Evolutionary conservation across 2,113 vertebrate species (phyloP), one percentile per base, ranked within the genome.

Genomic region (Urocitellus parryii): DNA sequence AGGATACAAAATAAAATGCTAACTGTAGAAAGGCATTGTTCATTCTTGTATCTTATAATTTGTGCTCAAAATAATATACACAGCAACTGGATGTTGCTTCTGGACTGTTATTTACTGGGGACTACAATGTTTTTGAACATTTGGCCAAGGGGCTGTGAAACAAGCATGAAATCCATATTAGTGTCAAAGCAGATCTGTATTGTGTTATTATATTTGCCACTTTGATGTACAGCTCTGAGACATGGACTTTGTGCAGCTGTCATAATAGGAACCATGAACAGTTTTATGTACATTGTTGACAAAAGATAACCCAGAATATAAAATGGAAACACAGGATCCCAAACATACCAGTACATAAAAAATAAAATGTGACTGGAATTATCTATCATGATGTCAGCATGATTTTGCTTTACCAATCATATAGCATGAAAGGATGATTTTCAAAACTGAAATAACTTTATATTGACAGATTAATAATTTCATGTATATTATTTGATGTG

Each of bases 141-240:
- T 82, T 97, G 94, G 68, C 74, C 89, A 96, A 93, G 24, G 86
- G 88, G 70, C 56, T 87, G 16, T 94, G 93, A 95, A 94, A 94
- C 77, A 96, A 95, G 74, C 82, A 93, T 89, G 82, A 89, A 97
- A 96, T 97, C 25, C 81, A 87, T 94, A 93, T 96, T 94, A 95
- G 93, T 96, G 93, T 97, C 96, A 95, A 83, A 96, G 83, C 29
- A 89, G 91, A 93, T 82, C 72, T 94, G 84, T 90, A 51, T 87
- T 89, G 34, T 95, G 22, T 95, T 94, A 90, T 82, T 95, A 74
- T 96, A 78, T 96, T 94, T 96, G 76, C 51, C 20, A 85, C 39
- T 97, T 95, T 96, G 93, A 96, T 93, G 95, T 79, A 91, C 63
- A 72, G 53, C 68, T 96, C 73, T 85, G 76, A 96, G 78, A 95